Percentiles rank a stretch among this genome's conserved stretches.
Evolutionary conservation across 2,888 invertebrate genomes (phyloP).

Genomic region (Papilio demoleus): DNA sequence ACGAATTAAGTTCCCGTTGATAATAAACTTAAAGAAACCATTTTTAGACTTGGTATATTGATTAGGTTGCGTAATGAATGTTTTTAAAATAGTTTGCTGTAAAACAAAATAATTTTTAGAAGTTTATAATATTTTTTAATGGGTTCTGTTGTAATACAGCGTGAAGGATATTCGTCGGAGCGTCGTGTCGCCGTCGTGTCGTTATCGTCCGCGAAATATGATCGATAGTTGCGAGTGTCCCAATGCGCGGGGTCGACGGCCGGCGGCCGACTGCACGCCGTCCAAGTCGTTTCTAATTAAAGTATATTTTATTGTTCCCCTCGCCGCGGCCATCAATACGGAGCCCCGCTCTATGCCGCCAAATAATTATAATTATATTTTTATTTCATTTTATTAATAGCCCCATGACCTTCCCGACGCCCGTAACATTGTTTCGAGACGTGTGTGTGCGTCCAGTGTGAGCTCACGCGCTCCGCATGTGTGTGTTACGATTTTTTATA

Average conservation of each 20-base stretch:
- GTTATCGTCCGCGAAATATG: constrained; percentile 53
- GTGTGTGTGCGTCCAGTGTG: constrained; percentile 23
- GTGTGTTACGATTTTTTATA: constrained; percentile 36
- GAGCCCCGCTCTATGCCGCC: constrained; percentile 76
- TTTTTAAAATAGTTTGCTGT: neutral
- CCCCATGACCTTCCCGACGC: constrained; percentile 57
- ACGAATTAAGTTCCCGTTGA: too few species aligned
- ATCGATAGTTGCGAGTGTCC: constrained; percentile 54
- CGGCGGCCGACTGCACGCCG: constrained; percentile 51
- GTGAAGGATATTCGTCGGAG: neutral
- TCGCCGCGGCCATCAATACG: constrained; percentile 71
- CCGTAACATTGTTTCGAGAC: constrained; percentile 54
- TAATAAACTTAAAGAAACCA: too few species aligned
- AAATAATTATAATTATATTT: constrained; percentile 80
- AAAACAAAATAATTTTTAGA: too few species aligned
- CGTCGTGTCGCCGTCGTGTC: constrained; percentile 40
- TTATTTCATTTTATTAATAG: constrained; percentile 71
- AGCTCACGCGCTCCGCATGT: constrained; percentile 12
- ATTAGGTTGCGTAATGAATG: too few species aligned
- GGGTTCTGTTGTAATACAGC: neutral
- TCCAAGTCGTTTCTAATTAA: constrained; percentile 70
- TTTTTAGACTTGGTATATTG: too few species aligned
- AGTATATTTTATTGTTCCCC: constrained; percentile 82
- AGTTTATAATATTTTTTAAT: neutral
- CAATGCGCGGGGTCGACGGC: constrained; percentile 57